Percentiles rank a stretch among this genome's conserved stretches.
These are phyloP conservation scores for Zeugodacus cucurbitae DNA, from an alignment of 1,140 invertebrate genomes.

Conservation along the genomic window DNA sequence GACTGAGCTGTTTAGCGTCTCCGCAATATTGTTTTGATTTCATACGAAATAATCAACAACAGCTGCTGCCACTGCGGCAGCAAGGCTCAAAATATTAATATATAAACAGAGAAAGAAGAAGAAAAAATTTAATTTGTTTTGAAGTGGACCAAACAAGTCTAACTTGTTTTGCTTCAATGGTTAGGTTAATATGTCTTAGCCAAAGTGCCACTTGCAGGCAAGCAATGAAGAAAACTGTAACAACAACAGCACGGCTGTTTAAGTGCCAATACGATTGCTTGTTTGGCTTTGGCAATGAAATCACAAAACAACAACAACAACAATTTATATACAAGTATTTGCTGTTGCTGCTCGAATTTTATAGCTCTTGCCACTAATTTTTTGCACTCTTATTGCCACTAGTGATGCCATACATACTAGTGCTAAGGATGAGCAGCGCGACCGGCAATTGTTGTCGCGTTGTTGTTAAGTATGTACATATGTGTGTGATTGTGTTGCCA, in stretches of 20 bases:
- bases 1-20: too few relatives aligned
- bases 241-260: background rate
- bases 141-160: conserved; percentile 14
- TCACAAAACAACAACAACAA: background rate
- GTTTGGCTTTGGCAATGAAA: conserved; percentile 29
- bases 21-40: conserved; percentile 21
- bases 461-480: background rate
- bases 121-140: conserved; percentile 7
- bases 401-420: background rate
- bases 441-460: background rate
- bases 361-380: conserved; percentile 33
- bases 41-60: background rate
- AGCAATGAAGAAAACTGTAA: background rate
- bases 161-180: background rate
- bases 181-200: background rate
- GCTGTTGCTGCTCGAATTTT: background rate
- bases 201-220: background rate
- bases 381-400: conserved; percentile 13
- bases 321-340: background rate
- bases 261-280: background rate
- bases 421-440: background rate
- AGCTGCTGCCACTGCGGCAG: background rate
- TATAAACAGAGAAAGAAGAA: background rate
- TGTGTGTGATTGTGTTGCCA: background rate
- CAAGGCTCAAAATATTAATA: background rate